Base-by-base conservation (phyloP, 2,888 invertebrate genomes). In the Dichetophora obliterata region DNA sequence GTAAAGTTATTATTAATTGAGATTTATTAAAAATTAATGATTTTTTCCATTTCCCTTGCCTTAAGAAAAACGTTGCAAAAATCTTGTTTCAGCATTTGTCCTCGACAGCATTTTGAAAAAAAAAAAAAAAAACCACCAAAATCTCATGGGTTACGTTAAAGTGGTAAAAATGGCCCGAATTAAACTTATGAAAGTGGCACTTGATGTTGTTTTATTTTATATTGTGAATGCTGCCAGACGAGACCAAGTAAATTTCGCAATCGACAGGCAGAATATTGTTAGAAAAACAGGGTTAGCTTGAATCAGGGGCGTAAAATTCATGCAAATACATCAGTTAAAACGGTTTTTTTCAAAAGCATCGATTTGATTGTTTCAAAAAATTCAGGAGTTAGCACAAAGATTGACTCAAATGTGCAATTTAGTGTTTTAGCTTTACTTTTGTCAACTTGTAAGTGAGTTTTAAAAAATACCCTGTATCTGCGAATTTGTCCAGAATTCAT, bases 401-500 rank as follows among this genome's bases (percentile, higher is more conserved):
- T 9, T 8, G 8, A 8, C 8, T 37, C 37, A 37, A 37, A 37
- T 8, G 37, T 8, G 1, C 8, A 43, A 43, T 19, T 65, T 65
- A 27, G 9, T 65, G 9, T 11, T 27, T 4, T n/a, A 16, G 8
- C 2, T 34, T 65, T 37, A 31, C 3, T 14, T 5, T 31, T 63
- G 22, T 11, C 24, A 14, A 5, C 24, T 63, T 63, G 16, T 34
- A 27, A 6, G 16, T 37, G 16, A 31, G 31, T 37, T 34, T 27
- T 34, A n/a, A 6, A 9, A 63, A 37, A 24, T 31, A 54, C 71
- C 71, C 71, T 87, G 87, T 87, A 87, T 87, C 86, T 59, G 59
- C 37, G 57, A 22, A 54, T 19, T 19, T 74, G 52, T 50, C 52
- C 65, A 50, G 81, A 80, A 77, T 78, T 79, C 76, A 76, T 81